These are phyloP conservation scores for Rhynchonycteris naso DNA, from an alignment of 2,797 vertebrate species.

Conservation along the genomic window DNA sequence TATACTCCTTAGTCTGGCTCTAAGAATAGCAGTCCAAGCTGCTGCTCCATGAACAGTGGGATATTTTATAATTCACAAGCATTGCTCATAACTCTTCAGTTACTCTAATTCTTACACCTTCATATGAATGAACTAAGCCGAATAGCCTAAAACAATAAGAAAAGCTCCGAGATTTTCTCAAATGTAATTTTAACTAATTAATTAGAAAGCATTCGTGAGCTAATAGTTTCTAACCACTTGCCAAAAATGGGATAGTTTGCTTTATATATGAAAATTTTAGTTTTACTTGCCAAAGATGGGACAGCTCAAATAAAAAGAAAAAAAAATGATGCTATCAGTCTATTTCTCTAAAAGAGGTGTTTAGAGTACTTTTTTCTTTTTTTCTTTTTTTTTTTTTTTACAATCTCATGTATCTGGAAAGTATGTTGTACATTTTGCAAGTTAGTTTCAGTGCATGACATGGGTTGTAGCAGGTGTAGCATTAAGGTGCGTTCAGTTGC, in stretches of 20 bases:
- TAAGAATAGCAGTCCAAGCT: background rate
- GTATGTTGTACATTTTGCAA: background rate
- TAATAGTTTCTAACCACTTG: background rate
- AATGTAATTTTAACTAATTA: background rate
- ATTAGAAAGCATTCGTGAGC: background rate
- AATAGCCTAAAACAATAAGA: background rate
- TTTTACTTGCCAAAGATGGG: background rate
- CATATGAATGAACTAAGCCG: background rate
- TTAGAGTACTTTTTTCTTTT: background rate
- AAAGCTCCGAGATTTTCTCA: background rate
- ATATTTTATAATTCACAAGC: background rate
- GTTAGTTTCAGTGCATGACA: background rate
- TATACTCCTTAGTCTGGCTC: background rate
- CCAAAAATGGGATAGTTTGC: background rate
- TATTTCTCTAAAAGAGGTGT: background rate
- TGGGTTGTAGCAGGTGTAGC: background rate
- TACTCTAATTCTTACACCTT: background rate
- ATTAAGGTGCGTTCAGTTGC: background rate
- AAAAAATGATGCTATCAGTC: background rate
- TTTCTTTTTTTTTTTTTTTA: background rate
- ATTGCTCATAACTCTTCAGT: background rate
- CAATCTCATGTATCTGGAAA: background rate
- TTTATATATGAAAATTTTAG: slow-evolving; percentile 21
- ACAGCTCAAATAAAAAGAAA: background rate
- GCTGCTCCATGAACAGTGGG: background rate